phyloP scores from a whole-genome alignment of 2,113 vertebrate species.

The Tursiops truncatus region DNA sequence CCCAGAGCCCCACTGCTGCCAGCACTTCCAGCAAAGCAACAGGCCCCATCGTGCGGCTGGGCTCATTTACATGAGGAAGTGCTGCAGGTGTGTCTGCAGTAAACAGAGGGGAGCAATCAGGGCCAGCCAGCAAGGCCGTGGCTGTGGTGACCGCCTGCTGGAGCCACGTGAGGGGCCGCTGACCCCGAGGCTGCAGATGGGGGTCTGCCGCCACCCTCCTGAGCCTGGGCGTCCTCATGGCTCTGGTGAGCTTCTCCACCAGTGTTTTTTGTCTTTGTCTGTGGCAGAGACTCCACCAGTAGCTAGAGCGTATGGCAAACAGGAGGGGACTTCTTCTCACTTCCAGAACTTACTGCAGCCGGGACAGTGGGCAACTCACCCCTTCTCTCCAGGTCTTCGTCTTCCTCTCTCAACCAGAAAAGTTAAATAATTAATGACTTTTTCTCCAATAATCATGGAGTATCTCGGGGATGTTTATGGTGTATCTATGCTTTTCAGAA shows the following conservation, averaged over 20 bases:
- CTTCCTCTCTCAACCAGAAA: not conserved
- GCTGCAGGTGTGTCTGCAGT: too few species aligned
- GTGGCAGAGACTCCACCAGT: too few species aligned
- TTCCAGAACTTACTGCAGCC: not conserved
- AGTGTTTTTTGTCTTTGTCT: not conserved
- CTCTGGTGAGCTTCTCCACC: not conserved
- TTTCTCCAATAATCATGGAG: not conserved
- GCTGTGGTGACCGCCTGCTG: accelerated
- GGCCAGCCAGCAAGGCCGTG: accelerated
- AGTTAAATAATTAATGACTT: not conserved
- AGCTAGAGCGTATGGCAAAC: not conserved
- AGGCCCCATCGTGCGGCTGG: not conserved
- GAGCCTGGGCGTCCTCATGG: accelerated
- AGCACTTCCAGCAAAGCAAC: not conserved
- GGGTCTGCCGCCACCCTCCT: not conserved
- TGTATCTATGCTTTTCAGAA: not conserved
- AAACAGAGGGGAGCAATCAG: not conserved
- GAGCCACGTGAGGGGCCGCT: accelerated
- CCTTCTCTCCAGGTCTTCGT: not conserved
- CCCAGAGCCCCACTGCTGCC: not conserved
- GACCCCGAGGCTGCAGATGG: accelerated
- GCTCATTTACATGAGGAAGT: not conserved
- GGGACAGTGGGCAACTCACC: too few species aligned
- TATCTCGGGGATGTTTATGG: not conserved
- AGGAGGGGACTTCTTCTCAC: not conserved